phyloP scores from a whole-genome alignment of 2,888 invertebrate species.

The Germaria angustata region DNA sequence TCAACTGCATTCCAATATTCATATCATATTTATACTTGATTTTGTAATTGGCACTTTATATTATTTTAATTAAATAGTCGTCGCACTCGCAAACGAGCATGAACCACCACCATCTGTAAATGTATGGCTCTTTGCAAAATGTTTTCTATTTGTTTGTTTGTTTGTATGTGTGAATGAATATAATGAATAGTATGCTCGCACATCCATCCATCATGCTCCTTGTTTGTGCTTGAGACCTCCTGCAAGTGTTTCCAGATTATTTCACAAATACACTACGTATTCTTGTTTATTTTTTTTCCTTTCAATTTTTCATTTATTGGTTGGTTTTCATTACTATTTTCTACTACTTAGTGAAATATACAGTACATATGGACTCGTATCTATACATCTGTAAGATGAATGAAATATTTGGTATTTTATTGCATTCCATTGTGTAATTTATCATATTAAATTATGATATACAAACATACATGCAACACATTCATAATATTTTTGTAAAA shows the following conservation, averaged over 20 bases:
- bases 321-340: constrained; percentile 10
- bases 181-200: neutral
- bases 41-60: constrained; percentile 67
- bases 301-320: constrained; percentile 4
- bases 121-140: too few relatives aligned
- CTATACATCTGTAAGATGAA: constrained; percentile 33
- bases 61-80: constrained; percentile 65
- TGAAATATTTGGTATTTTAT: constrained; percentile 56
- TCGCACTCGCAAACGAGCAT: constrained; percentile 4
- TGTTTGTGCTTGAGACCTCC: constrained; percentile 54
- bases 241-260: constrained; percentile 56
- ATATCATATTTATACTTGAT: constrained; percentile 64
- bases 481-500: neutral
- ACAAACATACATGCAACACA: neutral
- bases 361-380: neutral
- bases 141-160: too few relatives aligned
- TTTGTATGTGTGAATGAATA: constrained; percentile 16
- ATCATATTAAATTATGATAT: constrained; percentile 54
- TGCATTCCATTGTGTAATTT: constrained; percentile 55
- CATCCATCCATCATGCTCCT: constrained; percentile 33
- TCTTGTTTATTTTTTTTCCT: neutral
- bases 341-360: constrained; percentile 33
- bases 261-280: constrained; percentile 27
- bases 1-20: constrained; percentile 66
- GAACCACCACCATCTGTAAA: neutral